Conservation (phyloP, 2,888 invertebrate species). For the Archips crataeganus region DNA sequence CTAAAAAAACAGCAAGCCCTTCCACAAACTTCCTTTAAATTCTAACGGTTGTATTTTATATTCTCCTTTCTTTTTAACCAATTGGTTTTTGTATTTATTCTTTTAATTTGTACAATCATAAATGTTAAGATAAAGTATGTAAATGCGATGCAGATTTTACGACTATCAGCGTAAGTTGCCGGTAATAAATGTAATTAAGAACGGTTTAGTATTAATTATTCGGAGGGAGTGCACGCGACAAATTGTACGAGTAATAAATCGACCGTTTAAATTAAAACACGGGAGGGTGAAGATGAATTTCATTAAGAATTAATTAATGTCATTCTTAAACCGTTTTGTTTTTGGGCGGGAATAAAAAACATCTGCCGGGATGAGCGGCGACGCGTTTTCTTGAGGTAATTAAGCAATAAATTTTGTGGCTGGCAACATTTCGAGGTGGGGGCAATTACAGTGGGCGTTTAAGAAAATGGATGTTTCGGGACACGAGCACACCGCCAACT, state of each 20-base stretch:
- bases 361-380: constrained; percentile 77
- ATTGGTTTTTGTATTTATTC: constrained; percentile 18
- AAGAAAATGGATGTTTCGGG: constrained; percentile 80
- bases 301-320: constrained; percentile 87
- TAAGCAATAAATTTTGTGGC: constrained; percentile 86
- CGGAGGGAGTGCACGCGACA: constrained; percentile 69
- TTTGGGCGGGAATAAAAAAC: constrained; percentile 84
- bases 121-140: constrained; percentile 35
- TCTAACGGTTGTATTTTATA: neutral
- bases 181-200: constrained; percentile 80
- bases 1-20: constrained; percentile 48
- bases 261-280: constrained; percentile 82
- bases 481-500: constrained; percentile 62
- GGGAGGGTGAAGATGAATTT: constrained; percentile 85
- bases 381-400: constrained; percentile 85
- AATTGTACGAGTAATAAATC: constrained; percentile 85
- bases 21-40: neutral
- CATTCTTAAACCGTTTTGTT: constrained; percentile 85
- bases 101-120: constrained; percentile 23
- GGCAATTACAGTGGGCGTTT: constrained; percentile 80
- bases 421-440: constrained; percentile 81
- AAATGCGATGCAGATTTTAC: constrained; percentile 53
- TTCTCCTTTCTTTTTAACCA: constrained; percentile 2
- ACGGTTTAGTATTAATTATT: constrained; percentile 72
- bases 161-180: constrained; percentile 67